Percentiles rank a stretch among this genome's conserved stretches.
Conservation (phyloP, 2,888 invertebrate genomes). For the Zygothrica quintamaculata region DNA sequence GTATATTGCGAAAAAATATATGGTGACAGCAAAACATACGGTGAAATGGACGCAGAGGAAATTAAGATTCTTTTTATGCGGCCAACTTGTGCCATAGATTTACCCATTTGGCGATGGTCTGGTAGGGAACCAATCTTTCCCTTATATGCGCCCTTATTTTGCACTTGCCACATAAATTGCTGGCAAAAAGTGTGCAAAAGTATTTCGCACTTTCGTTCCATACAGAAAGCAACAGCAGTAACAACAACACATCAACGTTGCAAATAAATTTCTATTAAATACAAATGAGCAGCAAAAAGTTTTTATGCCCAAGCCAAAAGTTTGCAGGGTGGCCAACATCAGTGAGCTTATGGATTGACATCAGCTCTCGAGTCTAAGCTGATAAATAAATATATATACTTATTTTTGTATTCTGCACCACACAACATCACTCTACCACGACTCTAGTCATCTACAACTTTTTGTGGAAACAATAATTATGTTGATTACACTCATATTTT, state of each 20-base stretch:
- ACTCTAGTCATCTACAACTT: constrained; percentile 31
- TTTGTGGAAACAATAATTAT: constrained; percentile 48
- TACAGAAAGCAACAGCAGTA: constrained; percentile 6
- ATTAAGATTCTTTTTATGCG: constrained; percentile 58
- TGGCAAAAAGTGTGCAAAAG: constrained; percentile 59
- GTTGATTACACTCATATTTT: constrained; percentile 52
- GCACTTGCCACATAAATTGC: constrained; percentile 65
- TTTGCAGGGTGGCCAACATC: constrained; percentile 27
- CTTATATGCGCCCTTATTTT: constrained; percentile 9
- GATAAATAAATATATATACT: not conserved
- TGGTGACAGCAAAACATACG: constrained; percentile 38
- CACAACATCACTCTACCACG: not conserved
- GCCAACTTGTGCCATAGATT: constrained; percentile 50
- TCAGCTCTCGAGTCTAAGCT: constrained; percentile 7
- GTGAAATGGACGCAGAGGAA: constrained; percentile 52
- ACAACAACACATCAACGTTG: constrained; percentile 15
- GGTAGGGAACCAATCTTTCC: not conserved
- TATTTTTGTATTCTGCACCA: not conserved
- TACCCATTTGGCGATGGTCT: constrained; percentile 27
- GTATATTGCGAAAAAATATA: constrained; percentile 16
- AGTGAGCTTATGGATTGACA: constrained; percentile 31
- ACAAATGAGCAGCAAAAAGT: constrained; percentile 58
- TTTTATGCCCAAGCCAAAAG: constrained; percentile 36
- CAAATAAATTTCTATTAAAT: constrained; percentile 72
- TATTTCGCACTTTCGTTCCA: constrained; percentile 36